phyloP scores from a whole-genome alignment of 2,888 invertebrate species.

The Plagodis pulveraria region DNA sequence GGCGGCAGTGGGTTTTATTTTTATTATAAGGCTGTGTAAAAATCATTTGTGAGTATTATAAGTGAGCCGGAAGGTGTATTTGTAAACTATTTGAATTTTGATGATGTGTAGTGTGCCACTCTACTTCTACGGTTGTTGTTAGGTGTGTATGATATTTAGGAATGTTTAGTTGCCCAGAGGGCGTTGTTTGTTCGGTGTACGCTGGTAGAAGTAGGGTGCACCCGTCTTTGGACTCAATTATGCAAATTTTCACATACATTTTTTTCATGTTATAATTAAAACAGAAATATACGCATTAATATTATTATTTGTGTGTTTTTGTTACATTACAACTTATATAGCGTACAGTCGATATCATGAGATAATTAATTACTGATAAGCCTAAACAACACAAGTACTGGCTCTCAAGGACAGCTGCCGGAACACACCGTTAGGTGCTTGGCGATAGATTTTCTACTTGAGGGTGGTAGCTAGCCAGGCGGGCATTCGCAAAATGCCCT shows the following conservation, averaged over 20 bases:
- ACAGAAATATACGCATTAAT: slow-evolving; percentile 81
- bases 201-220: slow-evolving; percentile 63
- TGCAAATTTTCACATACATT: slow-evolving; percentile 79
- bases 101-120: slow-evolving; percentile 35
- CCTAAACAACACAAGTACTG: no score
- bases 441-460: no score
- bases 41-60: slow-evolving; percentile 68
- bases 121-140: slow-evolving; percentile 61
- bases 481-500: no score
- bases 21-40: slow-evolving; percentile 78
- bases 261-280: slow-evolving; percentile 81
- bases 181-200: slow-evolving; percentile 61
- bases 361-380: neutral
- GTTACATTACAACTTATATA: slow-evolving; percentile 30
- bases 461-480: no score
- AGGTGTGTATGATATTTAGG: slow-evolving; percentile 55
- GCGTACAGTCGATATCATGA: neutral
- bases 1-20: slow-evolving; percentile 72
- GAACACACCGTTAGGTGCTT: no score
- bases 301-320: slow-evolving; percentile 55
- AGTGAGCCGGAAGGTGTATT: slow-evolving; percentile 48
- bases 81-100: slow-evolving; percentile 34
- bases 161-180: slow-evolving; percentile 66
- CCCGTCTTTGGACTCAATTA: slow-evolving; percentile 63
- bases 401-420: no score